phyloP scores from a whole-genome alignment of 2,888 invertebrate species.

The Lacanobia oleracea region DNA sequence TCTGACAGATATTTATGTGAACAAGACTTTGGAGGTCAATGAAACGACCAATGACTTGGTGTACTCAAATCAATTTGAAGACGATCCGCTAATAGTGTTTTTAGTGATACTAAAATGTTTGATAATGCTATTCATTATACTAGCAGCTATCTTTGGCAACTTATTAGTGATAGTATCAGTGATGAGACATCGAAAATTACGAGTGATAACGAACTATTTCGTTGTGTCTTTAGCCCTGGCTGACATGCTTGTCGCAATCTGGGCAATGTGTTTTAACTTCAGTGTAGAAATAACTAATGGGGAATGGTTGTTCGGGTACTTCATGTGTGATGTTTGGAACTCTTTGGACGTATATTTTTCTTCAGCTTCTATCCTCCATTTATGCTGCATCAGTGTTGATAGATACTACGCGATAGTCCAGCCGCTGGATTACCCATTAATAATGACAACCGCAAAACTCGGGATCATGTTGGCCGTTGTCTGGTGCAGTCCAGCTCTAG shows the following conservation, averaged over 20 bases:
- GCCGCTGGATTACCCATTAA: constrained; percentile 97
- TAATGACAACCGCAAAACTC: constrained; percentile 96
- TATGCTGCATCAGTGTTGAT: constrained; percentile 97
- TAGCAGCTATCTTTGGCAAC: constrained; percentile 97
- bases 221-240: constrained; percentile 98
- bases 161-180: constrained; percentile 96
- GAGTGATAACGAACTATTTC: constrained; percentile 98
- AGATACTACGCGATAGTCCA: constrained; percentile 98
- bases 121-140: constrained; percentile 96
- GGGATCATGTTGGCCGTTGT: constrained; percentile 96
- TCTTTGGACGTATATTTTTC: constrained; percentile 98
- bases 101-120: constrained; percentile 93
- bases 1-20: constrained; percentile 83
- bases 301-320: constrained; percentile 96
- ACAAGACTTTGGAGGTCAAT: constrained; percentile 81
- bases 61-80: constrained; percentile 82
- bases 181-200: constrained; percentile 92
- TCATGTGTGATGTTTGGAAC: constrained; percentile 99
- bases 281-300: constrained; percentile 96
- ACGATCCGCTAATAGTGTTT: constrained; percentile 90
- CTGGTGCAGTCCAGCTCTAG: constrained; percentile 97
- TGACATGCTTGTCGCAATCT: constrained; percentile 98
- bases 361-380: constrained; percentile 97
- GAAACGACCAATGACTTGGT: constrained; percentile 81
- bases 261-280: constrained; percentile 98